phyloP scores from a whole-genome alignment of 64 coral and sea anemone genomes.

The Astreopora myriophthalma region DNA sequence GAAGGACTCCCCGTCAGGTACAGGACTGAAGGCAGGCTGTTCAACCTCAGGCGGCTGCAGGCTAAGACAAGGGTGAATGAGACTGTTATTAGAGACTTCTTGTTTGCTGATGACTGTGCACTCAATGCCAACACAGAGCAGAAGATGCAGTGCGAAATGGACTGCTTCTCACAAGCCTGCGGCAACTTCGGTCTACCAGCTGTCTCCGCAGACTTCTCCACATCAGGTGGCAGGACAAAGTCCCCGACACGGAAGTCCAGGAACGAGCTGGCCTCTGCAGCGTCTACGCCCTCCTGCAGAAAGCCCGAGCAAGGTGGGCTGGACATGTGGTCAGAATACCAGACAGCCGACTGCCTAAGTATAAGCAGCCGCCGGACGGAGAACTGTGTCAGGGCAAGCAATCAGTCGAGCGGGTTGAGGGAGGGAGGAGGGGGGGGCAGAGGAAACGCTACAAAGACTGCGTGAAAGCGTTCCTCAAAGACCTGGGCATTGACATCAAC shows the following conservation, averaged over 20 bases:
- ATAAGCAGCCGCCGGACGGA: neutral
- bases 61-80: too few relatives aligned
- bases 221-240: neutral
- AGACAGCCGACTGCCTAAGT: neutral
- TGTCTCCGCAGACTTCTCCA: neutral
- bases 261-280: neutral
- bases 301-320: neutral
- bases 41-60: too few relatives aligned
- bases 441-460: neutral
- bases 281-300: neutral
- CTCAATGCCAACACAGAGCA: too few relatives aligned
- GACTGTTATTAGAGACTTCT: too few relatives aligned
- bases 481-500: neutral
- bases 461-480: neutral
- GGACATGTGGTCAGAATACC: neutral
- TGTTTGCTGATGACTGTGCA: too few relatives aligned
- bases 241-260: neutral
- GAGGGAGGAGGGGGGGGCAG: neutral
- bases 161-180: too few relatives aligned
- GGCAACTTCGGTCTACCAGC: neutral
- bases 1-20: too few relatives aligned
- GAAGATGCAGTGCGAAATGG: too few relatives aligned
- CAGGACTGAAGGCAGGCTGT: too few relatives aligned
- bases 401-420: too few relatives aligned
- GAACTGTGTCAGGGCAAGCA: too few relatives aligned